A percentile compares a stretch with the other conserved stretches of the same genome.
Conservation (phyloP, 2,888 invertebrate species). For the Stenurella melanura region DNA sequence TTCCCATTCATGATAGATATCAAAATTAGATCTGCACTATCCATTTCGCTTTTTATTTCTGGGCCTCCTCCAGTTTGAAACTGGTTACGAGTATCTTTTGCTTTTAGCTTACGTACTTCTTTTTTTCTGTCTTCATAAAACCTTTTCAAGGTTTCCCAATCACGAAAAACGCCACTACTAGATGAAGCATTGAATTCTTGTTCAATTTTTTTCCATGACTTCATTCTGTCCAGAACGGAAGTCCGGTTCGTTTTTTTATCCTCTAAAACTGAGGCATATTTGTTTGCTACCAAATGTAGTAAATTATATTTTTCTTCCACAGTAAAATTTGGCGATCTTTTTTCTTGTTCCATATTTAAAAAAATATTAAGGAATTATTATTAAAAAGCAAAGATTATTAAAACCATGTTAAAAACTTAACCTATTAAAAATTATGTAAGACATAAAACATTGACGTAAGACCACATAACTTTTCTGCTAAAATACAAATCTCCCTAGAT, state of each 20-base stretch:
- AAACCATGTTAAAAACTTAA: too few species aligned
- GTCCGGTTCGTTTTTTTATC: conserved; percentile 17
- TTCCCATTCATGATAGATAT: conserved; percentile 16
- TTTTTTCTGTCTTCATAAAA: conserved; percentile 15
- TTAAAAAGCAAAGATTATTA: too few species aligned
- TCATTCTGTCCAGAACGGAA: not conserved
- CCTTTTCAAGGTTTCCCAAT: conserved; percentile 1
- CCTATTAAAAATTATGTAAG: too few species aligned
- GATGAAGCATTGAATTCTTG: conserved; percentile 24
- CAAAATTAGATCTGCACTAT: conserved; percentile 4
- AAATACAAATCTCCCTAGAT: too few species aligned
- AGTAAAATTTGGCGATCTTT: conserved; percentile 1
- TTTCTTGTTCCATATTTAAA: not conserved
- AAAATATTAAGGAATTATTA: too few species aligned
- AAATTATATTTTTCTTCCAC: not conserved
- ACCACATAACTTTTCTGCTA: too few species aligned
- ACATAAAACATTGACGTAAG: too few species aligned
- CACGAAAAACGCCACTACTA: not conserved
- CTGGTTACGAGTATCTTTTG: not conserved
- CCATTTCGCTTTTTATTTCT: not conserved
- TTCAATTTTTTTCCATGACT: conserved; percentile 13
- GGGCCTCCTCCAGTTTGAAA: conserved; percentile 12
- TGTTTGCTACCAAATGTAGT: not conserved
- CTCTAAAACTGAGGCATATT: conserved; percentile 24
- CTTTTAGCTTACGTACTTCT: not conserved